Evolutionary conservation across 2,888 invertebrate species (phyloP), one percentile per base, ranked within the genome.

Genomic region (Leptinotarsa peninsularis): DNA sequence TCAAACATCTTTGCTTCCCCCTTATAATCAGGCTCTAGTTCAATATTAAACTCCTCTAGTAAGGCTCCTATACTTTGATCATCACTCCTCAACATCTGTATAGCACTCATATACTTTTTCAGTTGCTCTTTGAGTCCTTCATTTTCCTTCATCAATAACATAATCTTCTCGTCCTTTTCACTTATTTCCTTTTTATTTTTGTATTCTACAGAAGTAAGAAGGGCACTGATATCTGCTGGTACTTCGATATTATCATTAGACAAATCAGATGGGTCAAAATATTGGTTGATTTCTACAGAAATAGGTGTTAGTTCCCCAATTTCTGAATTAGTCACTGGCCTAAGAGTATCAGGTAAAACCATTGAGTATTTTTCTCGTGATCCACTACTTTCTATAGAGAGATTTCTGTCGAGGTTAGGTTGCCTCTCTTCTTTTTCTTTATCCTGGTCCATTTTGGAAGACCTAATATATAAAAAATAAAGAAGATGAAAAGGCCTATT

Each of bases 51-150:
- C 33, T 83, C 85, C 60, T 87, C 87, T 56, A 88, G 81, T 52
- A 84, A 83, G 73, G 85, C 85, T 68, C 87, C 84, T 27, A 87
- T 79, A 60, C 89, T 87, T 77, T 86, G 86, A 80, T 89, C 82
- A 73, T 85, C 84, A 52, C 81, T 90, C 85, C 93, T 92, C 82
- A 97, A 89, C 90, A 96, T 92, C 89, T 96, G 95, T 56, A 97
- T 94, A n/a, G 96, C 96, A 71, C 94, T 94, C 81, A 96, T 93
- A 87, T 97, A 97, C 84, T 95, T 95, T 82, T 94, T 92, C 75
- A 97, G 87, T 86, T 97, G 96, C 82, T 95, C 94, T 84, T 96
- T 94, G 81, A 97, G 89, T 79, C 94, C 89, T 79, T 94, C 94
- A 88, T 96, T 96, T 88, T 97, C 96, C 84, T 95, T 86, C 4